Conservation (phyloP, 2,797 vertebrate species). For the Coccyzus lansbergi region DNA sequence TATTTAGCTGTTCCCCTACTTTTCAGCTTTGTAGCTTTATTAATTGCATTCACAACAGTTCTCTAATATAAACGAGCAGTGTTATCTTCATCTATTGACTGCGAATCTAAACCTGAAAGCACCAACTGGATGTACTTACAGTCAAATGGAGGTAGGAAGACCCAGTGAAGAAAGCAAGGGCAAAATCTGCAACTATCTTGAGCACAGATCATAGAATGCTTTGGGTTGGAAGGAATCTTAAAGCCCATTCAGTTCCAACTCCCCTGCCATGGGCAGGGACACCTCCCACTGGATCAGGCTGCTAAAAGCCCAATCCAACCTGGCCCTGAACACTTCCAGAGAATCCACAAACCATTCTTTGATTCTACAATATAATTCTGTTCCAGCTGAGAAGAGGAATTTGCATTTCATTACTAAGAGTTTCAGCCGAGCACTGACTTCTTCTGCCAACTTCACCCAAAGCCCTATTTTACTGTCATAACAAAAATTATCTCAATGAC, state of each 20-base stretch:
- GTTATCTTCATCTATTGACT: not conserved
- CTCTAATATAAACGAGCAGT: not conserved
- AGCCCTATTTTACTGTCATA: not conserved
- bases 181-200: not conserved
- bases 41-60: constrained; percentile 23
- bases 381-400: not conserved
- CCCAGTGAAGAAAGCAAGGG: not conserved
- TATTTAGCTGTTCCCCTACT: constrained; percentile 38
- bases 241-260: too few species aligned
- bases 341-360: too few species aligned
- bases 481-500: not conserved
- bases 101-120: not conserved
- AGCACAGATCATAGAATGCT: too few species aligned
- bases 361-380: not conserved
- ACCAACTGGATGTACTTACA: not conserved
- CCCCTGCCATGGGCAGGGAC: too few species aligned
- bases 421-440: not conserved
- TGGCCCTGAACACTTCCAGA: too few species aligned
- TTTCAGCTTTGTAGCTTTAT: constrained; percentile 25
- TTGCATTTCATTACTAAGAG: not conserved
- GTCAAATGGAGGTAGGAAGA: not conserved
- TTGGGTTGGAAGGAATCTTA: too few species aligned
- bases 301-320: too few species aligned
- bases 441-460: not conserved
- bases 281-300: too few species aligned